Conservation (phyloP, 2,113 vertebrate genomes). For the Pterophyllum scalare region DNA sequence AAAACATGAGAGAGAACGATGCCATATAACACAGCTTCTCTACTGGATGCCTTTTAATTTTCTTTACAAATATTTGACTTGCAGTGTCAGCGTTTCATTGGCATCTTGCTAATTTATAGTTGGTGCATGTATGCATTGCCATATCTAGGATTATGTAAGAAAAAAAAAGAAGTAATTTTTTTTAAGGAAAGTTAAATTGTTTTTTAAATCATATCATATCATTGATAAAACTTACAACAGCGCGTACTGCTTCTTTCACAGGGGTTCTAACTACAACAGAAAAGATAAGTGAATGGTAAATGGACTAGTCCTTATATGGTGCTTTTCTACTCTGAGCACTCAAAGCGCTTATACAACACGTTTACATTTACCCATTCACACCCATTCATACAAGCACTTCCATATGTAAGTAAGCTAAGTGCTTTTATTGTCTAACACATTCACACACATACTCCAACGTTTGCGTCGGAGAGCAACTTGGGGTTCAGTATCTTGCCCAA, state of each 20-base stretch:
- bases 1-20: neutral
- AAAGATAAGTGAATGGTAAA: neutral
- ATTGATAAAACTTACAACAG: neutral
- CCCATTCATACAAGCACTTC: no score
- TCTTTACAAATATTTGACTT: neutral
- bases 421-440: no score
- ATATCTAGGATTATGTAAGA: neutral
- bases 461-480: no score
- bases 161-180: neutral
- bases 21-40: neutral
- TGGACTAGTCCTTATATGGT: no score
- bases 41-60: neutral
- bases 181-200: rapidly evolving
- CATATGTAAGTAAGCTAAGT: no score
- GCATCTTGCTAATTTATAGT: neutral
- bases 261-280: neutral
- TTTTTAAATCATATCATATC: rapidly evolving
- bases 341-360: no score
- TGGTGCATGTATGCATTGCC: neutral
- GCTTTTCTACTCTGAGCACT: no score
- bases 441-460: no score
- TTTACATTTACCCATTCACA: no score
- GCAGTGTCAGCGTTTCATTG: neutral
- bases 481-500: no score
- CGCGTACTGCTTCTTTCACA: rapidly evolving